A percentile compares a stretch with the other conserved stretches of the same genome.
These are phyloP conservation scores for Smittia sp. DNA, from an alignment of 2,888 invertebrate species.

Conservation along the genomic window DNA sequence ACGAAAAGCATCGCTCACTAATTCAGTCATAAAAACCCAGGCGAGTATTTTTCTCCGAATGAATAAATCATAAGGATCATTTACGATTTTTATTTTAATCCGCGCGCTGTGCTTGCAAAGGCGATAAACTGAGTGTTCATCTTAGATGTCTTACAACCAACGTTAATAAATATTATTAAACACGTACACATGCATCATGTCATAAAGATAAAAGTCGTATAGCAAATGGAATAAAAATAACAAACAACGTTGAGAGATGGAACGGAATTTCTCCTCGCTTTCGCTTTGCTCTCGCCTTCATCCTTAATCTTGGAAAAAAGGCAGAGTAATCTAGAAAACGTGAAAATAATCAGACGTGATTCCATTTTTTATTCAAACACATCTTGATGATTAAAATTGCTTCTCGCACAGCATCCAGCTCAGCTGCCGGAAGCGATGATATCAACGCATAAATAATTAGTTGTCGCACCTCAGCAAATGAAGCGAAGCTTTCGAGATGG, in stretches of 20 bases:
- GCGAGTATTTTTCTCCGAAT: conserved; percentile 11
- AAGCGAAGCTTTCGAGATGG: not conserved
- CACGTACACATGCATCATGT: conserved; percentile 38
- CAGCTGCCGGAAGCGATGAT: not conserved
- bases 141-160: conserved; percentile 6
- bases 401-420: too few relatives aligned
- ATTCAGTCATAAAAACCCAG: conserved; percentile 10
- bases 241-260: not conserved
- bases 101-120: not conserved
- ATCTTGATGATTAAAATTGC: too few relatives aligned
- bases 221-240: conserved; percentile 21
- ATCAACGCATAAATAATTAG: not conserved
- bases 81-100: conserved; percentile 38
- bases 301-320: too few relatives aligned
- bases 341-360: too few relatives aligned
- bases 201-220: conserved; percentile 30
- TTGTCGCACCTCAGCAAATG: not conserved
- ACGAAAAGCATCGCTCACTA: too few relatives aligned
- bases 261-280: not conserved
- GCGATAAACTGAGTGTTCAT: not conserved
- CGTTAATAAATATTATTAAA: conserved; percentile 40
- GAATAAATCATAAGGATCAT: conserved; percentile 39
- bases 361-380: too few relatives aligned
- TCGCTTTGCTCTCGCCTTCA: too few relatives aligned
- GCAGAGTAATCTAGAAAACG: too few relatives aligned